Percentiles rank a stretch among this genome's conserved stretches.
Conservation (phyloP, 1,140 invertebrate genomes). For the Phocides pigmalion region DNA sequence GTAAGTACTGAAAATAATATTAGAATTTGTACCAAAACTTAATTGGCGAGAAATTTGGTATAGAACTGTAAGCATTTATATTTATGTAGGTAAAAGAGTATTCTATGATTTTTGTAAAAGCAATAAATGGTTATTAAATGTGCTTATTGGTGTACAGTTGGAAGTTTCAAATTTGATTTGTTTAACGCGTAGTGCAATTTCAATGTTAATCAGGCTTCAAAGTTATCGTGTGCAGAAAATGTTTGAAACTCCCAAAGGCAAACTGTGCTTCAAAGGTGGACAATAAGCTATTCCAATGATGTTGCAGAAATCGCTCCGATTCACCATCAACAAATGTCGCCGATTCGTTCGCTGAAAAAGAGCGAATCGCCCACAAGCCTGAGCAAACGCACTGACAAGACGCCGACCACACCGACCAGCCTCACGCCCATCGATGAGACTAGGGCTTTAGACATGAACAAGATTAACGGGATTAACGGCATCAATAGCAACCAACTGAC, state of each 20-base stretch:
- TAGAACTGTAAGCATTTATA: background rate
- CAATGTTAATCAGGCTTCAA: constrained; percentile 3
- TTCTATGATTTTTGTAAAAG: constrained; percentile 11
- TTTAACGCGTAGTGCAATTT: background rate
- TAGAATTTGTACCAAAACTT: background rate
- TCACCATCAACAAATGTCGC: constrained; percentile 81
- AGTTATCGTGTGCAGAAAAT: constrained; percentile 2
- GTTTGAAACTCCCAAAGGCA: constrained; percentile 52
- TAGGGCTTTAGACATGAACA: constrained; percentile 77
- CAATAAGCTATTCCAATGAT: constrained; percentile 38
- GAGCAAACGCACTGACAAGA: constrained; percentile 79
- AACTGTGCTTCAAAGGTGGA: constrained; percentile 21
- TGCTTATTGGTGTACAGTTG: constrained; percentile 33
- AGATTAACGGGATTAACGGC: constrained; percentile 72
- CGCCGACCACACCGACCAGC: constrained; percentile 79
- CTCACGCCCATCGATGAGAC: constrained; percentile 81
- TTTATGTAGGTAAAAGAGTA: constrained; percentile 8
- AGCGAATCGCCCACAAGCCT: constrained; percentile 78
- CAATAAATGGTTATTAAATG: constrained; percentile 15
- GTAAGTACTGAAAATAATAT: constrained; percentile 4
- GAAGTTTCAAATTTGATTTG: constrained; percentile 29
- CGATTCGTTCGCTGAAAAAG: constrained; percentile 78
- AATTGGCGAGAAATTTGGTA: background rate
- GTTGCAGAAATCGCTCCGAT: constrained; percentile 83
- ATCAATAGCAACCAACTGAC: constrained; percentile 72